phyloP scores from a whole-genome alignment of 1,140 invertebrate genomes.

The Zaprionus ornatus region DNA sequence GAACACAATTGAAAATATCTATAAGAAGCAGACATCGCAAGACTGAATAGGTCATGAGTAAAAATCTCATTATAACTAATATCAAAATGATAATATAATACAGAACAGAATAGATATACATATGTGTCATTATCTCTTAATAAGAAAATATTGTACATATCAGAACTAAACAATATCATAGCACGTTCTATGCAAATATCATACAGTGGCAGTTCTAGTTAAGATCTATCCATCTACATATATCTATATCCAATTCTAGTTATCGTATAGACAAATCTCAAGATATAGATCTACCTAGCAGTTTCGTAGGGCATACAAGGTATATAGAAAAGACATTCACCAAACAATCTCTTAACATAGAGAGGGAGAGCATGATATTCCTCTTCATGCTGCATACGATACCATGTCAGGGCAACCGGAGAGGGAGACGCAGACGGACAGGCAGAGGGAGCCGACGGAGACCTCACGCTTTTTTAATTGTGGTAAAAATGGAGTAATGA shows the following conservation, averaged over 20 bases:
- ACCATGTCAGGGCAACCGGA: not conserved
- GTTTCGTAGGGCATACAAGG: not conserved
- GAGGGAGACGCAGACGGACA: not conserved
- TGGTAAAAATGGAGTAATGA: conserved; percentile 68
- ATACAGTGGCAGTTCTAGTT: not conserved
- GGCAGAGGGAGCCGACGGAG: not conserved
- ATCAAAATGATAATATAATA: too few relatives aligned
- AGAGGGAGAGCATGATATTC: conserved; percentile 22
- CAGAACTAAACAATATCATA: too few relatives aligned
- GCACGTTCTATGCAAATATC: too few relatives aligned
- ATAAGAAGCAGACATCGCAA: too few relatives aligned
- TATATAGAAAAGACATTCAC: conserved; percentile 58
- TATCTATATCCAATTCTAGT: too few relatives aligned
- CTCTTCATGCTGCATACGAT: conserved; percentile 14
- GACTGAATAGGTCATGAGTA: too few relatives aligned
- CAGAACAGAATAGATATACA: too few relatives aligned
- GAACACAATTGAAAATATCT: not conserved
- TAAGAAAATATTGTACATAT: too few relatives aligned
- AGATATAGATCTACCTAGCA: not conserved
- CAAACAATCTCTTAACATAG: conserved; percentile 17
- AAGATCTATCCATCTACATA: too few relatives aligned
- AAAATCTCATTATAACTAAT: too few relatives aligned
- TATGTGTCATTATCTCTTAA: too few relatives aligned
- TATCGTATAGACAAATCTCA: not conserved
- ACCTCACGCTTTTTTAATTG: conserved; percentile 56